These are phyloP conservation scores for Tenthredo distinguenda DNA, from an alignment of 2,888 invertebrate species.

Conservation along the genomic window DNA sequence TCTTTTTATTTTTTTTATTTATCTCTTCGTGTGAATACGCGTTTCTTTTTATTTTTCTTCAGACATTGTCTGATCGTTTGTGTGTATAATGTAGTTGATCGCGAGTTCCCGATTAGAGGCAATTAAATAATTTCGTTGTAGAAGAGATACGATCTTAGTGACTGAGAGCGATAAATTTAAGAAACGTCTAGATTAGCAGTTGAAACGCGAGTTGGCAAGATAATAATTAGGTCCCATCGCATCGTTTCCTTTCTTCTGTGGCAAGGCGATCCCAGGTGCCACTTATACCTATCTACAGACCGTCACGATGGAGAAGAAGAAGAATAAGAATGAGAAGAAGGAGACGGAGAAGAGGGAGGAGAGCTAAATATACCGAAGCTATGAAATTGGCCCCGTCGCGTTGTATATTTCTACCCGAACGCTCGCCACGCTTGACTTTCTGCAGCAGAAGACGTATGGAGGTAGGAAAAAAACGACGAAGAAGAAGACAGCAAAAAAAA, in stretches of 20 bases:
- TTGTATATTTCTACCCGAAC: conserved; percentile 9
- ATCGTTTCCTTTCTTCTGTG: conserved; percentile 7
- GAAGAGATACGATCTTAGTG: conserved; percentile 1
- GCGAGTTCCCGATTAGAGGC: not conserved
- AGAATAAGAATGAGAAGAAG: not conserved
- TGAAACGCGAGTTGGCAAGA: conserved; percentile 1
- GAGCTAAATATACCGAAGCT: conserved; percentile 29
- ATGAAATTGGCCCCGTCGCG: conserved; percentile 39
- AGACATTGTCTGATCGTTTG: not conserved
- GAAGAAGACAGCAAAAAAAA: not conserved
- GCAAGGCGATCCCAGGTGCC: not conserved
- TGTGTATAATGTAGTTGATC: not conserved
- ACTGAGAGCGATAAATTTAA: not conserved
- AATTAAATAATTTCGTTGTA: conserved; percentile 36
- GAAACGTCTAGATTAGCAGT: conserved; percentile 3
- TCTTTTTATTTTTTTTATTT: not conserved
- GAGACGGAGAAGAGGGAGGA: not conserved
- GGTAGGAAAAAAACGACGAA: not conserved
- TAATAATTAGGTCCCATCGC: conserved; percentile 34
- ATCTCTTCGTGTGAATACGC: not conserved
- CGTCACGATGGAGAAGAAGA: not conserved
- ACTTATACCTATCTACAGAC: conserved; percentile 3
- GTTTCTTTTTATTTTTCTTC: not conserved
- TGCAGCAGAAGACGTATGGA: not conserved
- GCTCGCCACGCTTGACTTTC: not conserved